phyloP scores from a whole-genome alignment of 2,113 vertebrate species.

The Egretta garzetta region DNA sequence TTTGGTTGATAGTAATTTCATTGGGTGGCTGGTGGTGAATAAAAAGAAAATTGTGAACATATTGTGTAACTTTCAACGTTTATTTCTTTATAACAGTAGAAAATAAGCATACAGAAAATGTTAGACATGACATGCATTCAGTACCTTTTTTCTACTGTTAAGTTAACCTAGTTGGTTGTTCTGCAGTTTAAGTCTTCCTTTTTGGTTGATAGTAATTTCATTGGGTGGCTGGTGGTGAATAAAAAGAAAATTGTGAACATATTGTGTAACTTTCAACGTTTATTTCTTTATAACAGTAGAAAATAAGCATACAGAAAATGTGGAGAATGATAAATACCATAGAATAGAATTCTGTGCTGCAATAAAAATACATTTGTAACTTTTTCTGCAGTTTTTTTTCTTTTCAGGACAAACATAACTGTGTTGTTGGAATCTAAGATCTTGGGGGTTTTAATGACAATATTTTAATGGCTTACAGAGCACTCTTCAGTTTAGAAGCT shows the following conservation, averaged over 20 bases:
- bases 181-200: background rate
- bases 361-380: background rate
- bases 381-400: background rate
- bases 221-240: background rate
- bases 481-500: background rate
- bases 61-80: background rate
- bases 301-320: slow-evolving; percentile 9
- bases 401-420: background rate
- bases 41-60: background rate
- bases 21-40: background rate
- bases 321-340: background rate
- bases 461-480: background rate
- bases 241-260: background rate
- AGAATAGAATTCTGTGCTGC: background rate
- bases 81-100: background rate
- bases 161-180: background rate
- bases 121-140: background rate
- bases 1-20: background rate
- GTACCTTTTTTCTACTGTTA: background rate
- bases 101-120: slow-evolving; percentile 9
- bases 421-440: background rate
- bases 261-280: background rate
- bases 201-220: background rate
- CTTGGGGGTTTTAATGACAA: background rate
- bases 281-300: background rate